These are phyloP conservation scores for Theonella swinhoei DNA, from an alignment of 37 sponge, comb jelly and placozoan species.

Conservation along the genomic window DNA sequence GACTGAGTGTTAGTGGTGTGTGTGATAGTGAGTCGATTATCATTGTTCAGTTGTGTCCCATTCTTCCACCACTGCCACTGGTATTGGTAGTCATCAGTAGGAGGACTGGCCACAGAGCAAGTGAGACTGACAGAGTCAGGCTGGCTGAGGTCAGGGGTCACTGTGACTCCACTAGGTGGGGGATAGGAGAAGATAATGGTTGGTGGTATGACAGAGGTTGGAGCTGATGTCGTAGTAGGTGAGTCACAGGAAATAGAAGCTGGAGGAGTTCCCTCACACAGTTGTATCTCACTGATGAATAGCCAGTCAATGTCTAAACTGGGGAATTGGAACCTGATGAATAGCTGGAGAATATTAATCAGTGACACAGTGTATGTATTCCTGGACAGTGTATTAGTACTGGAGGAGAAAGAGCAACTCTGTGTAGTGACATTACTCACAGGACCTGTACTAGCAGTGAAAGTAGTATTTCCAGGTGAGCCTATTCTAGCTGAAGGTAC, in stretches of 20 bases:
- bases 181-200: background rate
- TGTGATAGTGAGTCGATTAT: background rate
- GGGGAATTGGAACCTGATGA: background rate
- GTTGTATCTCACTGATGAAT: conserved; percentile 34
- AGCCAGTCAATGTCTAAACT: conserved; percentile 30
- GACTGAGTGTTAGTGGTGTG: conserved; percentile 36
- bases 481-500: background rate
- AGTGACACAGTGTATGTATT: background rate
- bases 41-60: background rate
- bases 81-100: conserved; percentile 4
- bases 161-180: background rate
- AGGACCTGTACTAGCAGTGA: background rate
- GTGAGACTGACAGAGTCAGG: background rate
- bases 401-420: background rate
- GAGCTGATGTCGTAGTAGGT: background rate
- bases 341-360: background rate
- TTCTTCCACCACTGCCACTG: conserved; percentile 38
- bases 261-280: conserved; percentile 14
- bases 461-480: background rate
- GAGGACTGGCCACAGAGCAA: conserved; percentile 31
- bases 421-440: background rate
- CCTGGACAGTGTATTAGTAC: background rate
- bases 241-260: background rate
- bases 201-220: background rate
- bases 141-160: background rate